Evolutionary conservation across 2,888 invertebrate species (phyloP).

Genomic region (Polyommatus icarus): DNA sequence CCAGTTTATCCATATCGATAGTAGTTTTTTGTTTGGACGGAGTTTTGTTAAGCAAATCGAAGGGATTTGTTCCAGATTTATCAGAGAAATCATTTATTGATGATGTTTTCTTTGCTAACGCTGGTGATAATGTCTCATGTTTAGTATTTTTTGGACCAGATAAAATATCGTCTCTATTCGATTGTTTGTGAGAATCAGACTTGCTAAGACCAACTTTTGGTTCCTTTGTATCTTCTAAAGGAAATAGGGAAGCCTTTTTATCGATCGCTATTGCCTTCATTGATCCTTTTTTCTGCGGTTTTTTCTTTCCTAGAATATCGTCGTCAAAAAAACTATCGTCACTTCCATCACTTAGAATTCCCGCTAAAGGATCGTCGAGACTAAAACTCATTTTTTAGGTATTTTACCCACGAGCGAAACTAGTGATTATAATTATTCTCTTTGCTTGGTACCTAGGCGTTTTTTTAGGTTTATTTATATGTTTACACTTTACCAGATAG

Average conservation of each 20-base stretch:
- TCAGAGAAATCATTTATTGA: neutral
- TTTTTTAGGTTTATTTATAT: neutral
- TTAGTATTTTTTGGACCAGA: conserved; percentile 48
- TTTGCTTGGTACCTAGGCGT: neutral
- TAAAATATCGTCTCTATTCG: conserved; percentile 51
- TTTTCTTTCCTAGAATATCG: conserved; percentile 74
- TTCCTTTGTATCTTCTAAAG: conserved; percentile 35
- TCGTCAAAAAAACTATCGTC: conserved; percentile 87
- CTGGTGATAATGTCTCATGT: conserved; percentile 48
- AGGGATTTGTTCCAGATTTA: conserved; percentile 52
- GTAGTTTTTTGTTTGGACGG: neutral
- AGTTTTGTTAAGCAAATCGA: conserved; percentile 46
- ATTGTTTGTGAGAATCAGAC: conserved; percentile 47
- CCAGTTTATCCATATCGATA: neutral
- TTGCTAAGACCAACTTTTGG: conserved; percentile 41
- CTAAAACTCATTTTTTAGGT: conserved; percentile 73
- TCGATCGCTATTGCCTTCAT: conserved; percentile 47
- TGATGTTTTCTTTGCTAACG: conserved; percentile 49
- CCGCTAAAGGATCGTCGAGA: conserved; percentile 83
- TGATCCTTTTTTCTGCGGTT: conserved; percentile 57
- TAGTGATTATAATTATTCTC: too few species aligned
- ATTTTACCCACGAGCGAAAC: neutral
- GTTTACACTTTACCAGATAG: neutral
- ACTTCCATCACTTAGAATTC: conserved; percentile 84
- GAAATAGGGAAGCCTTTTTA: conserved; percentile 56